A percentile compares a stretch with the other conserved stretches of the same genome.
Conservation (phyloP, 92 coral and sea anemone species). For the Montipora capitata region DNA sequence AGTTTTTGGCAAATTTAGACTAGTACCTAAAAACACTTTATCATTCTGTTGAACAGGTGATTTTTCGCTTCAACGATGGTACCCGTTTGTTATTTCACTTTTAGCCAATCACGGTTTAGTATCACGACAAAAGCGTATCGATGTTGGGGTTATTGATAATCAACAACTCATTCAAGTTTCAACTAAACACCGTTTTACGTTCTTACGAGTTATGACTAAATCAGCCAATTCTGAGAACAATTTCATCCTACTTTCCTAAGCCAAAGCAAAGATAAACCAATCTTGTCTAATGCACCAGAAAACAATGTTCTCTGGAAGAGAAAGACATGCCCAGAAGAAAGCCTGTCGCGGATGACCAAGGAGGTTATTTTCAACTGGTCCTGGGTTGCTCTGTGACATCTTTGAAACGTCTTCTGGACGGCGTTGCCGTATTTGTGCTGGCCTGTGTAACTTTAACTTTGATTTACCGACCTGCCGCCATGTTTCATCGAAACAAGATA, state of each 20-base stretch:
- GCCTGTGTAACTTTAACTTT: conserved; percentile 72
- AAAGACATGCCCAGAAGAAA: conserved; percentile 40
- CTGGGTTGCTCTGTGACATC: conserved; percentile 49
- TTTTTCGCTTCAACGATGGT: conserved; percentile 7
- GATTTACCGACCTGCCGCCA: conserved; percentile 77
- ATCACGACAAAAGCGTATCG: not conserved
- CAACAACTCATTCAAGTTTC: not conserved
- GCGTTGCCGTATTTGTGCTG: conserved; percentile 69
- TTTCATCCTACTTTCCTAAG: not conserved
- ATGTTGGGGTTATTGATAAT: conserved; percentile 11
- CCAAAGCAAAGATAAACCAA: not conserved
- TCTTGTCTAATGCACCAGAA: not conserved
- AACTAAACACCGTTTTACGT: not conserved
- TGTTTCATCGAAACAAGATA: conserved; percentile 60
- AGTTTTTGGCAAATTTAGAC: not conserved
- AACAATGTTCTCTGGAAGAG: conserved; percentile 21
- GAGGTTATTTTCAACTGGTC: conserved; percentile 3
- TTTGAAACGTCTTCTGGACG: conserved; percentile 79
- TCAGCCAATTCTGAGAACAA: not conserved
- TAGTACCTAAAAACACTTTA: not conserved
- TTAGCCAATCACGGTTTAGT: conserved; percentile 14
- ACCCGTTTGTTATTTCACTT: not conserved
- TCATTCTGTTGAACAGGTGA: conserved; percentile 18
- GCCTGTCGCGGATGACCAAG: not conserved
- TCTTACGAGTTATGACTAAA: conserved; percentile 30